Base-by-base conservation (phyloP, 2,113 vertebrate species). In the Saguinus imperator region DNA sequence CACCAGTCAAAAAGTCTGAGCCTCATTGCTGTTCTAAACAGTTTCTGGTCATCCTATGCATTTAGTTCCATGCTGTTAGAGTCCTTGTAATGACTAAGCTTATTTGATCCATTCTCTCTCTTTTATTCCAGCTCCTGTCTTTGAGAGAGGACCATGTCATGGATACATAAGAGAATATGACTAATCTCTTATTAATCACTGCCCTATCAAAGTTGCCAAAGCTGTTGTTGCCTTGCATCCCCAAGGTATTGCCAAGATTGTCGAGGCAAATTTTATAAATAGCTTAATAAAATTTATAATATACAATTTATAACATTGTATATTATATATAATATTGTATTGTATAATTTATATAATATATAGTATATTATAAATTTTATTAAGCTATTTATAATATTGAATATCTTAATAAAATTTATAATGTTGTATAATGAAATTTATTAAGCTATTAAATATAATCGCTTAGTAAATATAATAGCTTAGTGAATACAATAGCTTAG, bases 171-270 rank as follows among this genome's bases (percentile, higher is more conserved):
- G 11, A 81, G 1, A 29, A 27, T 6, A 9, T 16, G 23, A 40
- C 37, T 40, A 40, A 40, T 40, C 37, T 40, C 37, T 40, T 40
- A 40, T 40, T 40, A 29, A 57, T 18, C 3, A 1, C 25, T 61
- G 5, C 12, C 17, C n/a, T 6, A 4, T 1, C 1, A 23, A 90
- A 21, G 10, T n/a, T 58, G 13, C 37, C 45, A 82, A 61, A 76
- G 17, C 13, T 18, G 1, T 0, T 6, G 2, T 17, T 25, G 10
- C 1, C 48, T 88, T 20, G 5, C 25, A 52, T 5, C 11, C 4
- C 27, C 37, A 70, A 61, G 9, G 7, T 18, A 3, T 40, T 7
- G 25, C 16, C 5, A 13, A 61, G 25, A 40, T 3, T 17, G 0
- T 6, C 0, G 1, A 82, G 14, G 50, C 8, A 37, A 9, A 52